Evolutionary conservation across 2,797 vertebrate species (phyloP).

Genomic region (Enteromius trimaculatus): DNA sequence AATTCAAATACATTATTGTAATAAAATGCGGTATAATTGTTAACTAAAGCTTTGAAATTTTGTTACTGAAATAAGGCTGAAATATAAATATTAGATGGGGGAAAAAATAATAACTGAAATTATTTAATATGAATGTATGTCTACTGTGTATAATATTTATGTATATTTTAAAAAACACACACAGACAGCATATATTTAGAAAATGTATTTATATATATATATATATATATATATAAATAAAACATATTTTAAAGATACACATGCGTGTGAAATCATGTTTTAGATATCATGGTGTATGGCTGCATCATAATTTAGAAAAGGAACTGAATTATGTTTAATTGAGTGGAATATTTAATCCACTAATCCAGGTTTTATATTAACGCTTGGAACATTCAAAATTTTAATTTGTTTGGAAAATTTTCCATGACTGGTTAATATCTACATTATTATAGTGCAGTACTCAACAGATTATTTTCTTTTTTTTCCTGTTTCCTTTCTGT

Average conservation of each 20-base stretch:
- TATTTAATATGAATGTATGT: not conserved
- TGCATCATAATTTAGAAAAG: not conserved
- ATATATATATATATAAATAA: too few relatives aligned
- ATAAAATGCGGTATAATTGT: not conserved
- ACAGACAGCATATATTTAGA: too few relatives aligned
- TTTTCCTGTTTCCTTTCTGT: conserved; percentile 9
- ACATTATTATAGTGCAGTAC: not conserved
- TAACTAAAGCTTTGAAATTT: not conserved
- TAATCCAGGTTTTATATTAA: not conserved
- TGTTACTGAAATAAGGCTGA: not conserved
- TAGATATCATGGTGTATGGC: not conserved
- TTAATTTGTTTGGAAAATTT: not conserved
- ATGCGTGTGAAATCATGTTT: not conserved
- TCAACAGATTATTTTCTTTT: not conserved
- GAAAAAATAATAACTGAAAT: not conserved
- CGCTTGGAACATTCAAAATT: not conserved
- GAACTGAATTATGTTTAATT: not conserved
- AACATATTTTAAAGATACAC: too few relatives aligned
- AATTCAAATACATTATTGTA: not conserved
- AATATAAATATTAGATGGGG: not conserved
- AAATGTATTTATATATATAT: too few relatives aligned
- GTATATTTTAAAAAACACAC: too few relatives aligned
- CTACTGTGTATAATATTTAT: too few relatives aligned
- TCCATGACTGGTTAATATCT: not conserved
- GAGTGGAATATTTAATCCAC: not conserved